Conservation (phyloP, 2,888 invertebrate genomes). For the Pandemis cinnamomeana region DNA sequence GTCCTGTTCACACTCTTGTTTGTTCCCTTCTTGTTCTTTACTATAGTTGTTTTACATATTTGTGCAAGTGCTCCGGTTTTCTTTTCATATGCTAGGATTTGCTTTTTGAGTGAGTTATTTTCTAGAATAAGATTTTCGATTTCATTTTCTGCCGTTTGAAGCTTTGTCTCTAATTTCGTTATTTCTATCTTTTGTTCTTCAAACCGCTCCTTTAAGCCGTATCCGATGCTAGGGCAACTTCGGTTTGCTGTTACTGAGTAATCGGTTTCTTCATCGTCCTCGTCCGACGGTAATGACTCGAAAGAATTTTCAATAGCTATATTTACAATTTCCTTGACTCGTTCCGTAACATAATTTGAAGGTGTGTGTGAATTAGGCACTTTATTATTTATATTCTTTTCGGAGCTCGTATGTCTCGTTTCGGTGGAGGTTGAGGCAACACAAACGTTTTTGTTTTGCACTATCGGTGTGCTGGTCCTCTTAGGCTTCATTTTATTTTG, state of each 20-base stretch:
- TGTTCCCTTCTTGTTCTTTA: background rate
- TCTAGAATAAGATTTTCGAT: constrained; percentile 9
- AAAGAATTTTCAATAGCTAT: background rate
- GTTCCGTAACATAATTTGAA: background rate
- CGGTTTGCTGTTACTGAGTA: background rate
- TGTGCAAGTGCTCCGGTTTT: background rate
- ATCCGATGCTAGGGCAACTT: constrained; percentile 3
- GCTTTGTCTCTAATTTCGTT: background rate
- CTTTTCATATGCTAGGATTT: constrained; percentile 1
- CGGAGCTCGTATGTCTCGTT: no score
- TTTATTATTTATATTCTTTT: background rate
- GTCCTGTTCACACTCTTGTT: background rate
- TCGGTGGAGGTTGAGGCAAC: no score
- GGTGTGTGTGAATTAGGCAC: background rate
- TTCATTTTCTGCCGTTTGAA: background rate
- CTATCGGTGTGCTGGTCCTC: no score
- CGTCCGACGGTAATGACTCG: constrained; percentile 8
- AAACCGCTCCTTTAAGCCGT: constrained; percentile 4
- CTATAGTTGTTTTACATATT: background rate
- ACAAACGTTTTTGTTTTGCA: no score
- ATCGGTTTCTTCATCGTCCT: background rate
- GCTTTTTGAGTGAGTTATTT: constrained; percentile 3
- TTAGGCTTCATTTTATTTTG: no score
- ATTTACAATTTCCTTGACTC: background rate
- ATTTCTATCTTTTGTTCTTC: constrained; percentile 11